Percentiles rank a stretch among this genome's conserved stretches.
Evolutionary conservation across 1,140 invertebrate genomes (phyloP).

Genomic region (Schlechtendalia chinensis): DNA sequence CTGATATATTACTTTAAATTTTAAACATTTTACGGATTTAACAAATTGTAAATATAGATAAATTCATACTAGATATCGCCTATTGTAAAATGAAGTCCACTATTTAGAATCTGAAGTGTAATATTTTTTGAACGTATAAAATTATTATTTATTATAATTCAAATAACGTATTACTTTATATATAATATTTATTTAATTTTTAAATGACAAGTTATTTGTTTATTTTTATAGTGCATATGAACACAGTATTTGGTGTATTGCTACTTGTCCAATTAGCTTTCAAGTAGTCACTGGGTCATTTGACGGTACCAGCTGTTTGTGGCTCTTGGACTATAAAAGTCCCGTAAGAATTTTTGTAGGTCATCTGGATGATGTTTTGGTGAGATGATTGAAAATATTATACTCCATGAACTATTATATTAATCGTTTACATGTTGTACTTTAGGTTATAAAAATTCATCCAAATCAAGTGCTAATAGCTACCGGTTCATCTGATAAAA

Average conservation of each 20-base stretch:
- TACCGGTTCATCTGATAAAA: constrained; percentile 35
- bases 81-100: too few relatives aligned
- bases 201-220: too few relatives aligned
- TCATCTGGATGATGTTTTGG: constrained; percentile 41
- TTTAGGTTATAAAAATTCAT: constrained; percentile 38
- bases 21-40: too few relatives aligned
- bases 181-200: too few relatives aligned
- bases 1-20: too few relatives aligned
- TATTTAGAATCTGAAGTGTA: too few relatives aligned
- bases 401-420: neutral
- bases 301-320: constrained; percentile 9
- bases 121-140: too few relatives aligned
- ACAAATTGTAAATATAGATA: too few relatives aligned
- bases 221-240: constrained; percentile 13
- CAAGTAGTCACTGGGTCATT: constrained; percentile 26
- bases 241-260: constrained; percentile 21
- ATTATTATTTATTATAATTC: too few relatives aligned
- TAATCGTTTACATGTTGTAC: neutral
- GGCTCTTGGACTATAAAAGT: constrained; percentile 10
- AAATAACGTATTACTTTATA: too few relatives aligned
- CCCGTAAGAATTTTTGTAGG: constrained; percentile 18
- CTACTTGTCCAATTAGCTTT: neutral
- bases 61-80: too few relatives aligned
- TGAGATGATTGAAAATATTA: neutral
- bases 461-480: constrained; percentile 30